Conservation (phyloP, 2,797 vertebrate species). For the Delichon dasypus region DNA sequence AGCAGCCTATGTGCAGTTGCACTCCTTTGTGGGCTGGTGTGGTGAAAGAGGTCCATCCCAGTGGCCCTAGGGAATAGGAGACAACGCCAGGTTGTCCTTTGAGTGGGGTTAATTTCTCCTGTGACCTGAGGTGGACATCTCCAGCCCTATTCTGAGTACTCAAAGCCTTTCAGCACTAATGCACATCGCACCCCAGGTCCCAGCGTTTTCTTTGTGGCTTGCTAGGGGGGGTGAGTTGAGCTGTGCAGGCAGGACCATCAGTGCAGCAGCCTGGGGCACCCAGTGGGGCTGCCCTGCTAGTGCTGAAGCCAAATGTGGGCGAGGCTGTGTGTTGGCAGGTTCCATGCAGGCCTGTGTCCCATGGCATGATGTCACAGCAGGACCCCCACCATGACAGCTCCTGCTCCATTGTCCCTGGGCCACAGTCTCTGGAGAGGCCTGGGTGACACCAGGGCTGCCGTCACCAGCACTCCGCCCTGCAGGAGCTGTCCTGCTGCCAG, state of each 20-base stretch:
- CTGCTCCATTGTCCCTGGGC: not conserved
- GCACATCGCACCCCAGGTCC: not conserved
- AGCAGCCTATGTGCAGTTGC: not conserved
- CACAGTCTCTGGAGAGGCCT: not conserved
- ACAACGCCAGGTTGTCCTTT: not conserved
- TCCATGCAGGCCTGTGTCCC: not conserved
- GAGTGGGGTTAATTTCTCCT: not conserved
- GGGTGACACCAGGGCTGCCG: not conserved
- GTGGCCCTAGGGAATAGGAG: not conserved
- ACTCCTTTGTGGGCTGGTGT: not conserved
- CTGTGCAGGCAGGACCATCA: not conserved
- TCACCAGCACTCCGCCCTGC: not conserved
- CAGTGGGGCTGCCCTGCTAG: not conserved
- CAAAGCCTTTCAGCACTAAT: not conserved
- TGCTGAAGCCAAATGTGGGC: not conserved
- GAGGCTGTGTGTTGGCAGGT: not conserved
- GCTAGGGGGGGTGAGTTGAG: not conserved
- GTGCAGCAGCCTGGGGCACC: not conserved
- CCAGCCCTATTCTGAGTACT: not conserved
- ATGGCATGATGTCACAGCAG: not conserved
- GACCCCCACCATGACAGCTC: too few relatives aligned
- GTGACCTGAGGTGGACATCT: not conserved
- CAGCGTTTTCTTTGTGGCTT: not conserved
- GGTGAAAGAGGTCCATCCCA: not conserved
- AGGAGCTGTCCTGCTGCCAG: not conserved